Evolutionary conservation across 2,113 vertebrate species (phyloP).

Genomic region (Microcebus tavaratra): DNA sequence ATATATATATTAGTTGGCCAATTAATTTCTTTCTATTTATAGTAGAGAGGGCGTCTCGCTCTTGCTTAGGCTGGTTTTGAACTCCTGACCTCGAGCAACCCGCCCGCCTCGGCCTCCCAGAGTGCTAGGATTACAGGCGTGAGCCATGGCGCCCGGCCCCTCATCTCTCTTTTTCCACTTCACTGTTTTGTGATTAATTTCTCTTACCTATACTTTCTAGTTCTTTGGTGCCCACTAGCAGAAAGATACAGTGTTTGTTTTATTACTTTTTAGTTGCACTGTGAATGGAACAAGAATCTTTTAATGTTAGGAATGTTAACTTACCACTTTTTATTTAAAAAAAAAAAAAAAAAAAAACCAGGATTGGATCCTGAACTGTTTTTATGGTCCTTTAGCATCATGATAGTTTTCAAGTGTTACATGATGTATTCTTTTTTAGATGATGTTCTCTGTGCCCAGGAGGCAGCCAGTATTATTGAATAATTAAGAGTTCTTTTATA

Average conservation of each 20-base stretch:
- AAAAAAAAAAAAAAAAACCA: neutral
- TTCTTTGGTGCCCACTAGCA: neutral
- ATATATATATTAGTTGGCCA: no score
- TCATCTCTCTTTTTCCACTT: neutral
- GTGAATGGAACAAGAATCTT: neutral
- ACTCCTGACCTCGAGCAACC: no score
- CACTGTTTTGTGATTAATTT: neutral
- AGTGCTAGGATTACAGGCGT: no score
- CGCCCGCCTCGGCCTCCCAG: no score
- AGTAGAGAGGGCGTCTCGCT: no score
- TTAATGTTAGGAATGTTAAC: neutral
- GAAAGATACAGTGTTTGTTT: neutral
- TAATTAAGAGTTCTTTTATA: neutral
- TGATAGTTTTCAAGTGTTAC: neutral
- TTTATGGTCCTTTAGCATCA: neutral
- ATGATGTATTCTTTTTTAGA: neutral
- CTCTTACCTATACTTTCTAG: neutral
- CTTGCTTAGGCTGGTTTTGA: no score
- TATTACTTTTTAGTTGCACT: neutral
- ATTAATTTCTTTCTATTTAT: no score
- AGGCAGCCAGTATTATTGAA: neutral
- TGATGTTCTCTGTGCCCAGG: neutral
- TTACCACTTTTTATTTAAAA: neutral
- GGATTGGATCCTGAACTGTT: neutral
- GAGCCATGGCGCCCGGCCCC: no score